These are phyloP conservation scores for Leptopilina clavipes DNA, from an alignment of 1,140 invertebrate species.

Conservation along the genomic window DNA sequence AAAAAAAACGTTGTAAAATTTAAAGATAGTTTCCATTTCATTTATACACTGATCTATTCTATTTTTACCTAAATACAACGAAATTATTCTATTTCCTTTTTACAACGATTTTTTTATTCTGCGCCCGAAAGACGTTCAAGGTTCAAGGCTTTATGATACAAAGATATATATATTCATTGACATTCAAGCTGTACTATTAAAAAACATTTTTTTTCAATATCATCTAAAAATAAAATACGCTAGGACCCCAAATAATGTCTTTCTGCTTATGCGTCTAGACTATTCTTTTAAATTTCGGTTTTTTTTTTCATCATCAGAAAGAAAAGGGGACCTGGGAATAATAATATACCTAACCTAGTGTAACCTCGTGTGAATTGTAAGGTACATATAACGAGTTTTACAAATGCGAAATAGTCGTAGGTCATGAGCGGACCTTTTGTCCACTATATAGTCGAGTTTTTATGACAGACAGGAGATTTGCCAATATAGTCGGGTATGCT, in stretches of 20 bases:
- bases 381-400: constrained; percentile 2
- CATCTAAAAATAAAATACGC: neutral
- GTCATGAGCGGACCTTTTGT: constrained; percentile 1
- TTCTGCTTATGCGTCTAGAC: neutral
- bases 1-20: too few relatives aligned
- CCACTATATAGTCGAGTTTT: neutral
- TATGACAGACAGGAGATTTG: neutral
- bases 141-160: neutral
- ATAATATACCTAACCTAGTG: constrained; percentile 3
- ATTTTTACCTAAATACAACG: too few relatives aligned
- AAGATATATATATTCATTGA: neutral
- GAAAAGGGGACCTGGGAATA: neutral
- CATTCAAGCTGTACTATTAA: neutral
- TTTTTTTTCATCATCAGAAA: neutral
- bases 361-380: neutral
- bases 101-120: too few relatives aligned
- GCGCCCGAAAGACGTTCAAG: neutral
- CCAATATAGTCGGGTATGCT: too few relatives aligned
- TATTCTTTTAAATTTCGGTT: neutral
- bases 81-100: neutral
- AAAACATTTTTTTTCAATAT: neutral
- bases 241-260: neutral
- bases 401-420: neutral
- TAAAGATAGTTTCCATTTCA: too few relatives aligned
- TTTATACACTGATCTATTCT: too few relatives aligned